Percentiles rank a stretch among this genome's conserved stretches.
Conservation (phyloP, 2,888 invertebrate genomes). For the Margaritifera margaritifera region DNA sequence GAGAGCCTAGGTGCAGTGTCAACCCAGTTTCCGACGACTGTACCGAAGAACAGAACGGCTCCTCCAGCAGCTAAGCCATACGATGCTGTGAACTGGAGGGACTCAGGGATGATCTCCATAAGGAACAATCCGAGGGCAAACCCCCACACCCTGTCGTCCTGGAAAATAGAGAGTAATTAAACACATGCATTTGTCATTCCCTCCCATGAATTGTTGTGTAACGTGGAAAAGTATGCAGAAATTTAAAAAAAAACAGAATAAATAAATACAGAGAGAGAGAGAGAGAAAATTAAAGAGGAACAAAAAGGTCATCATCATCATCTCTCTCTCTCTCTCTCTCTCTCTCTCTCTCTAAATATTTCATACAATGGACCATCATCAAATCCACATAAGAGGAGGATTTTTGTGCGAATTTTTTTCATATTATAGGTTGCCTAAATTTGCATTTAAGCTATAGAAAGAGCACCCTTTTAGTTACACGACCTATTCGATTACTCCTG, state of each 20-base stretch:
- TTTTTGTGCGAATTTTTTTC: no score
- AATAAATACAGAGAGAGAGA: no score
- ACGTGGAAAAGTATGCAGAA: no score
- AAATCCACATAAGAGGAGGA: neutral
- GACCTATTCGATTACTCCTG: no score
- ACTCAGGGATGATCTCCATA: constrained; percentile 70
- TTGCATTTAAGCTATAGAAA: no score
- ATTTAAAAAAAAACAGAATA: no score
- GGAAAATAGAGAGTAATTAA: no score
- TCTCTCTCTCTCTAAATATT: neutral
- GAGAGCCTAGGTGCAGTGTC: constrained; percentile 73
- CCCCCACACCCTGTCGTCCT: constrained; percentile 76
- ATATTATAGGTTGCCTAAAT: no score
- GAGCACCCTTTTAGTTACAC: no score
- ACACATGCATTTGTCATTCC: no score
- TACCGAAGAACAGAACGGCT: constrained; percentile 73
- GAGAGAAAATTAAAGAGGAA: no score
- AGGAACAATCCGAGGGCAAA: constrained; percentile 76
- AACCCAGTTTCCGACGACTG: constrained; percentile 75
- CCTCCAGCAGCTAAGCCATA: constrained; percentile 73
- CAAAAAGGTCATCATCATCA: constrained; percentile 2
- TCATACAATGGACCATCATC: neutral
- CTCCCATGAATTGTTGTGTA: no score
- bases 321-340: constrained; percentile 8
- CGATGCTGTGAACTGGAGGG: constrained; percentile 73